These are phyloP conservation scores for Siniperca chuatsi DNA, from an alignment of 2,113 vertebrate species.

Conservation along the genomic window DNA sequence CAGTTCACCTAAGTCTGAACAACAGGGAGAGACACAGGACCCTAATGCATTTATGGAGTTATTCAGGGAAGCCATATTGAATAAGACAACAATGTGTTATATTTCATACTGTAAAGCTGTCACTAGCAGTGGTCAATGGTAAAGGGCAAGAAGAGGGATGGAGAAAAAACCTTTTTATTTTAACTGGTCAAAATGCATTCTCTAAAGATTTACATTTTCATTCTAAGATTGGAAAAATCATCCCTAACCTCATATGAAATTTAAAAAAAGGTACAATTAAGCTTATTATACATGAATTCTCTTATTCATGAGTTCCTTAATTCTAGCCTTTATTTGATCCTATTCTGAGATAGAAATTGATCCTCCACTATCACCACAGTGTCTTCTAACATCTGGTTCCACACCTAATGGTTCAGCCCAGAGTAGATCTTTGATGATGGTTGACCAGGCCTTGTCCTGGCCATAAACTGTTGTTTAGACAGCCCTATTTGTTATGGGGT, in stretches of 20 bases:
- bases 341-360: not conserved
- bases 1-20: slow-evolving; percentile 71
- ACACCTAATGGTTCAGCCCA: slow-evolving; percentile 64
- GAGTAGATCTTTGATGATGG: slow-evolving; percentile 73
- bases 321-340: not conserved
- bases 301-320: not conserved
- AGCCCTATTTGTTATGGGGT: slow-evolving; percentile 80
- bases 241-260: too few relatives aligned
- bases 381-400: slow-evolving; percentile 73
- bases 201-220: not conserved
- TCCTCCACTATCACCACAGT: slow-evolving; percentile 27
- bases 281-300: not conserved
- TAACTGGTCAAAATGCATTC: not conserved
- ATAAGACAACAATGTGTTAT: slow-evolving; percentile 74
- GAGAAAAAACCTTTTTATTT: not conserved
- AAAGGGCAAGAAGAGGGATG: slow-evolving; percentile 66
- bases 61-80: slow-evolving; percentile 76
- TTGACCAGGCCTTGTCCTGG: slow-evolving; percentile 79
- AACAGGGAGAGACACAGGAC: slow-evolving; percentile 67
- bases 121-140: slow-evolving; percentile 75
- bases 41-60: slow-evolving; percentile 79
- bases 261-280: not conserved
- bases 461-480: slow-evolving; percentile 79
- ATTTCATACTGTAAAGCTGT: slow-evolving; percentile 82
- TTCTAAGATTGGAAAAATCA: not conserved